Evolutionary conservation across 2,888 invertebrate genomes (phyloP).

Genomic region (Suillia variegata): DNA sequence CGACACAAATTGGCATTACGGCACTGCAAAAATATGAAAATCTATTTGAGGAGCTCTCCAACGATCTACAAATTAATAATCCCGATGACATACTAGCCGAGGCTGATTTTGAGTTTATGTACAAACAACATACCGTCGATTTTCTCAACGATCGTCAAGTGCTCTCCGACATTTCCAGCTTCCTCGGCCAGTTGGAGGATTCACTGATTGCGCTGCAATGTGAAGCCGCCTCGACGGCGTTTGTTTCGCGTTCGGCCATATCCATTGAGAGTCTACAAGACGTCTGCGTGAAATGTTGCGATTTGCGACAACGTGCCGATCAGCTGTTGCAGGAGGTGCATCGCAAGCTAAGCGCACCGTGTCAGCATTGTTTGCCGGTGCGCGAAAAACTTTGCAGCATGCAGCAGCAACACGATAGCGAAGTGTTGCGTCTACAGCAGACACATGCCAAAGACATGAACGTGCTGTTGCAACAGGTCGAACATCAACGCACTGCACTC

Average conservation of each 20-base stretch:
- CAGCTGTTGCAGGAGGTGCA: constrained; percentile 58
- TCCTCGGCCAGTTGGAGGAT: constrained; percentile 49
- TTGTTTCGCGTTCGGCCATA: constrained; percentile 40
- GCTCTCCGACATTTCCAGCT: constrained; percentile 46
- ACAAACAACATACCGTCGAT: constrained; percentile 49
- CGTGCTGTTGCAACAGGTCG: constrained; percentile 45
- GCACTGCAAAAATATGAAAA: constrained; percentile 53
- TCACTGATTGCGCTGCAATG: constrained; percentile 46
- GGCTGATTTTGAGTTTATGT: constrained; percentile 56
- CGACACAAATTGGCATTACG: constrained; percentile 38
- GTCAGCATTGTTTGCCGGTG: constrained; percentile 62
- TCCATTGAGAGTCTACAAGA: constrained; percentile 62
- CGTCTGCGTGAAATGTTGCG: constrained; percentile 66
- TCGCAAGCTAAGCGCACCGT: constrained; percentile 52
- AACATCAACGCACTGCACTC: constrained; percentile 42
- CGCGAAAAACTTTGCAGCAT: constrained; percentile 61
- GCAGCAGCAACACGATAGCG: constrained; percentile 57
- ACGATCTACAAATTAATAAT: constrained; percentile 49
- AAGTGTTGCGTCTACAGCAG: constrained; percentile 58
- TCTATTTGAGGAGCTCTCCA: constrained; percentile 52
- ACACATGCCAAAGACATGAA: constrained; percentile 52
- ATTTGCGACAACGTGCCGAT: constrained; percentile 65
- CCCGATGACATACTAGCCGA: constrained; percentile 53
- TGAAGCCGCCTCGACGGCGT: constrained; percentile 34
- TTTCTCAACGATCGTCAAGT: constrained; percentile 50